A percentile compares a stretch with the other conserved stretches of the same genome.
Conservation (phyloP, 2,888 invertebrate genomes). For the Megaustenia siamemsis region DNA sequence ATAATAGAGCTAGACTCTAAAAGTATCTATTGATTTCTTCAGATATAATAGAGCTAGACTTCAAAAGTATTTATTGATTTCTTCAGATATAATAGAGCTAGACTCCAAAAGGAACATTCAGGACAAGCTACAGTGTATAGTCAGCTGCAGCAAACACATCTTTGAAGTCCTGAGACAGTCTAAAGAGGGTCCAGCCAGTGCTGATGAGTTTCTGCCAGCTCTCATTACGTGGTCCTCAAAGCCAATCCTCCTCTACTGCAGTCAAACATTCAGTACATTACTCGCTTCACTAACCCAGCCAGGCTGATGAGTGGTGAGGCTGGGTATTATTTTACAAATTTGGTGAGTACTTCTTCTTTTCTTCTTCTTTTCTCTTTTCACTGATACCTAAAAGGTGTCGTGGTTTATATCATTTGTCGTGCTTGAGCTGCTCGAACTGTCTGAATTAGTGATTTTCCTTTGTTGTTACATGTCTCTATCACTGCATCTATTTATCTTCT, state of each 20-base stretch:
- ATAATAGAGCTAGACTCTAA: too few relatives aligned
- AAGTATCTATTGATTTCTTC: too few relatives aligned
- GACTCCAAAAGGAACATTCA: conserved; percentile 96
- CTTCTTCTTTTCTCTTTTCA: too few relatives aligned
- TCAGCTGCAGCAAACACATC: conserved; percentile 93
- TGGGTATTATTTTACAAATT: conserved; percentile 98
- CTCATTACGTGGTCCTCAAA: conserved; percentile 97
- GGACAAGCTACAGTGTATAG: conserved; percentile 94
- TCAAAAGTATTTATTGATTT: too few relatives aligned
- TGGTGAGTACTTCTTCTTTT: conserved; percentile 85
- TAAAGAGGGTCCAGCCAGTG: conserved; percentile 86
- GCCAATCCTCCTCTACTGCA: conserved; percentile 98
- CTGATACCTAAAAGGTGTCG: too few relatives aligned
- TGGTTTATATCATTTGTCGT: too few relatives aligned
- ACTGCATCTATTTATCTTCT: too few relatives aligned
- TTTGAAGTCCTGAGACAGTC: conserved; percentile 83
- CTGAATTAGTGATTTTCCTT: too few relatives aligned
- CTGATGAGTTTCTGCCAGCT: conserved; percentile 99
- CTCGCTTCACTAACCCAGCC: conserved; percentile 95
- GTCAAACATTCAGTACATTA: conserved; percentile 98
- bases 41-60: too few relatives aligned
- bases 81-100: conserved; percentile 92
- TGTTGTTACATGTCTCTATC: too few relatives aligned
- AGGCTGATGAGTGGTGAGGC: conserved; percentile 97
- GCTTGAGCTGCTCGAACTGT: too few relatives aligned